Percentiles rank a stretch among this genome's conserved stretches.
Conservation (phyloP, 2,797 vertebrate species). For the Borostomias antarcticus region DNA sequence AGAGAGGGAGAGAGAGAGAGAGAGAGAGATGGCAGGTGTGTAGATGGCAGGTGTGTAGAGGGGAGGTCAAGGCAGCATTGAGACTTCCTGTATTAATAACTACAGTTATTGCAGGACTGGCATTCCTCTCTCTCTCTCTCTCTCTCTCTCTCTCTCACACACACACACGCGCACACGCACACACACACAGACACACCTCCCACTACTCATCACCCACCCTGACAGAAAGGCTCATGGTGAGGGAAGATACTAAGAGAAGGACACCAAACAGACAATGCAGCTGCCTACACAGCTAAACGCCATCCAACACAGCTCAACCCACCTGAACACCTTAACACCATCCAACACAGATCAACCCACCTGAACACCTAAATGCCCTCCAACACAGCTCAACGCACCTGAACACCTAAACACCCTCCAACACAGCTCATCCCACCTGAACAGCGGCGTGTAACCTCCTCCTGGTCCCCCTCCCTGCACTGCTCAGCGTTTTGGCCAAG, state of each 20-base stretch:
- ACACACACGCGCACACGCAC: slow-evolving; percentile 6
- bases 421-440: no score
- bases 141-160: no score
- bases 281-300: slow-evolving; percentile 1
- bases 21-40: no score
- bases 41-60: slow-evolving; percentile 32
- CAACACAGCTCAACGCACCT: no score
- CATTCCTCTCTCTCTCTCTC: no score
- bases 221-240: background rate
- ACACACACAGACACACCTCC: slow-evolving; percentile 8
- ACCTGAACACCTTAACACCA: background rate
- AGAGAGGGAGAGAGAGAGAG: no score
- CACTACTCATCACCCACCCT: background rate
- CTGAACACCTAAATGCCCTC: no score
- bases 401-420: no score
- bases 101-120: slow-evolving; percentile 29
- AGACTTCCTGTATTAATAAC: slow-evolving; percentile 32
- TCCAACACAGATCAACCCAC: no score
- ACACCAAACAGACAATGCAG: slow-evolving; percentile 9
- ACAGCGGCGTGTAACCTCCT: no score
- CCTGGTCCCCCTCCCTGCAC: no score
- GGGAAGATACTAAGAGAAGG: slow-evolving; percentile 1
- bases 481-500: no score
- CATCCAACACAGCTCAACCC: background rate
- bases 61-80: slow-evolving; percentile 10